A percentile compares a stretch with the other conserved stretches of the same genome.
These are phyloP conservation scores for Acanthurus tractus DNA, from an alignment of 2,797 vertebrate species.

Conservation along the genomic window DNA sequence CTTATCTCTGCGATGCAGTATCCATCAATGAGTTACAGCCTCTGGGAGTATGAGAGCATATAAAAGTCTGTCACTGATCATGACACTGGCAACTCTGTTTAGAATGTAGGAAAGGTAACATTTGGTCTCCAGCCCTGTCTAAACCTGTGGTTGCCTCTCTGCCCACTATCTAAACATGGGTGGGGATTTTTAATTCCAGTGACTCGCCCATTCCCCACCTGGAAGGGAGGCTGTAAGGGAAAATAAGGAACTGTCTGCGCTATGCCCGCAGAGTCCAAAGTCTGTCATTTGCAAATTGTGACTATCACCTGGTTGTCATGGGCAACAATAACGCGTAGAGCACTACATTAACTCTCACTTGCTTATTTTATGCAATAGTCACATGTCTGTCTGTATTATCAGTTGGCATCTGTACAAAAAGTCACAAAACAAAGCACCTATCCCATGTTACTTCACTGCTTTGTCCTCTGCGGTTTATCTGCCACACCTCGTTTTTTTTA, in stretches of 20 bases:
- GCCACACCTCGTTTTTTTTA: conserved; percentile 76
- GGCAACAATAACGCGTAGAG: conserved; percentile 43
- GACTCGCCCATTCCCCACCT: conserved; percentile 46
- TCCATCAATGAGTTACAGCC: conserved; percentile 47
- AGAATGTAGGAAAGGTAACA: conserved; percentile 26
- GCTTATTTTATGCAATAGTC: conserved; percentile 8
- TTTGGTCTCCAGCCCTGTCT: neutral
- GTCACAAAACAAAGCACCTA: conserved; percentile 39
- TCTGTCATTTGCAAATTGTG: conserved; percentile 67
- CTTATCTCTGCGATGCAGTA: conserved; percentile 46
- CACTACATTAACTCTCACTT: conserved; percentile 31
- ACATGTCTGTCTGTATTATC: conserved; percentile 8
- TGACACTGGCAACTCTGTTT: neutral
- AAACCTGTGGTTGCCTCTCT: conserved; percentile 15
- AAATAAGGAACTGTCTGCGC: conserved; percentile 33
- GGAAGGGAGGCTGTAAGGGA: conserved; percentile 22
- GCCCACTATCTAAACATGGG: conserved; percentile 77
- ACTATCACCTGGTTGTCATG: conserved; percentile 64
- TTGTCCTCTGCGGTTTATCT: conserved; percentile 60
- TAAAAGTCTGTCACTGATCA: conserved; percentile 16
- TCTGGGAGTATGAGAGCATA: conserved; percentile 8
- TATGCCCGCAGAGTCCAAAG: conserved; percentile 68
- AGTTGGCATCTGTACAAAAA: conserved; percentile 12
- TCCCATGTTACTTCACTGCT: conserved; percentile 45
- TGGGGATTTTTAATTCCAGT: conserved; percentile 57